These are phyloP conservation scores for Drosophila watanabei DNA, from an alignment of 1,140 invertebrate genomes.

Conservation along the genomic window DNA sequence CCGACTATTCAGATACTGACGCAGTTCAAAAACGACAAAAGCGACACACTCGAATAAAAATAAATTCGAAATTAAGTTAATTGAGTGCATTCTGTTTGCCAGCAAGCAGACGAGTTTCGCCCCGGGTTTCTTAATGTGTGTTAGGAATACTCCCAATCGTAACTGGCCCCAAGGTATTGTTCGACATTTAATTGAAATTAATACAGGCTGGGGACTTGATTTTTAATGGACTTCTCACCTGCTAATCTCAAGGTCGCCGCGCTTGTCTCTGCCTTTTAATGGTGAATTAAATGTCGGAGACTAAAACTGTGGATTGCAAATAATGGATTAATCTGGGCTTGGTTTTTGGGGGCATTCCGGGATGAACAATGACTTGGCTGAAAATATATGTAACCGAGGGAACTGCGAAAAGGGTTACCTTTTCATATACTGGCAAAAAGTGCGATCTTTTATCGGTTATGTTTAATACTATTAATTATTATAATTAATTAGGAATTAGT, in stretches of 20 bases:
- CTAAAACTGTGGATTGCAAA: conserved; percentile 32
- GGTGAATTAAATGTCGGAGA: conserved; percentile 39
- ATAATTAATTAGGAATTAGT: no score
- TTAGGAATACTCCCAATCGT: conserved; percentile 56
- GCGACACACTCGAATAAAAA: conserved; percentile 23
- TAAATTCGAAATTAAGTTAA: conserved; percentile 54
- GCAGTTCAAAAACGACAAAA: conserved; percentile 10
- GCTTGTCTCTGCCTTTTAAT: conserved; percentile 22
- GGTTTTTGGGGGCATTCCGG: conserved; percentile 25
- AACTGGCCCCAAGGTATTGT: conserved; percentile 45
- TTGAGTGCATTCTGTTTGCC: conserved; percentile 67
- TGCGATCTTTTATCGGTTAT: no score
- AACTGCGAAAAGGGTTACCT: conserved; percentile 19
- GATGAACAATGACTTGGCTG: conserved; percentile 29
- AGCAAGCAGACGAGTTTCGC: conserved; percentile 57
- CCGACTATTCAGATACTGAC: conserved; percentile 28
- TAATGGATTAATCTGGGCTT: conserved; percentile 36
- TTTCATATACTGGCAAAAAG: neutral
- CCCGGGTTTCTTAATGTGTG: conserved; percentile 37
- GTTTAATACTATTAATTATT: no score
- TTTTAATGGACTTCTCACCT: conserved; percentile 67
- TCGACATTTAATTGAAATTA: conserved; percentile 59
- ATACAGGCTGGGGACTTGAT: conserved; percentile 33
- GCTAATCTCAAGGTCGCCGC: conserved; percentile 65
- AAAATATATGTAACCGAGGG: neutral